These are phyloP conservation scores for Aethes cnicana DNA, from an alignment of 2,888 invertebrate genomes.

Conservation along the genomic window DNA sequence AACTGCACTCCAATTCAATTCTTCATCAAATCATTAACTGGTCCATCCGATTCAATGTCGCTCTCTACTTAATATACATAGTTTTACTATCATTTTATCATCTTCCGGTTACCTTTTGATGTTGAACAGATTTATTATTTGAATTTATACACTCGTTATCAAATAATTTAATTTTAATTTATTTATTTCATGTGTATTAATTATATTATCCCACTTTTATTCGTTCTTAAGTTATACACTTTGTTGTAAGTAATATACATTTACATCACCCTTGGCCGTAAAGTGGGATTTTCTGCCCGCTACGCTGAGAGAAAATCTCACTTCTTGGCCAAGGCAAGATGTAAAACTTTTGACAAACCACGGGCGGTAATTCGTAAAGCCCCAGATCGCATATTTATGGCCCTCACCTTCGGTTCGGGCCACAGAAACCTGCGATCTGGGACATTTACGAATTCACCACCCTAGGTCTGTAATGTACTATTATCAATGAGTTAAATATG, in stretches of 20 bases:
- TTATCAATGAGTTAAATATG: background rate
- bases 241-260: too few relatives aligned
- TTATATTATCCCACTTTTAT: too few relatives aligned
- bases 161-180: constrained; percentile 1
- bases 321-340: too few relatives aligned
- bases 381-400: too few relatives aligned
- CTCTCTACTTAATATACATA: background rate
- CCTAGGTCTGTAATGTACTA: background rate
- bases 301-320: too few relatives aligned
- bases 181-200: too few relatives aligned
- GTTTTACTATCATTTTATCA: constrained; percentile 1
- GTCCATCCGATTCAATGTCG: background rate
- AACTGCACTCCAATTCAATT: background rate
- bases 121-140: background rate
- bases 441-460: background rate
- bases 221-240: background rate
- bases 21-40: background rate
- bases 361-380: too few relatives aligned
- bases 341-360: too few relatives aligned
- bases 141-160: background rate
- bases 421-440: too few relatives aligned
- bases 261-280: too few relatives aligned
- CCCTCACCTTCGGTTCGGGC: too few relatives aligned
- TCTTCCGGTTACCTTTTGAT: constrained; percentile 5
- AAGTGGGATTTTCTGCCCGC: too few relatives aligned